Percentiles rank a stretch among this genome's conserved stretches.
Conservation (phyloP, 1,140 invertebrate species). For the Ips nitidus region DNA sequence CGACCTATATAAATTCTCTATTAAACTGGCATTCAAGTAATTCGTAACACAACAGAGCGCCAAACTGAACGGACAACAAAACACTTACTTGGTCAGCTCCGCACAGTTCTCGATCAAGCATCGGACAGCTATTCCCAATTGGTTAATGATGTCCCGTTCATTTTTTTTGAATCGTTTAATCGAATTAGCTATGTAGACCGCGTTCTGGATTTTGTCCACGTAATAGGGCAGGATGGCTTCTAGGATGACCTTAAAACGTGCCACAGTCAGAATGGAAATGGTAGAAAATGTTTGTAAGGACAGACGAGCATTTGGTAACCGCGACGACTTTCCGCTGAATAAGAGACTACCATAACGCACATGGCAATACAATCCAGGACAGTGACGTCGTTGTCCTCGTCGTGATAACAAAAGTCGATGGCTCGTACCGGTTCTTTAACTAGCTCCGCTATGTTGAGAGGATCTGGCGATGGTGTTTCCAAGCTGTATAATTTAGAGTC, state of each 20-base stretch:
- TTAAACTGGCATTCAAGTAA: conserved; percentile 28
- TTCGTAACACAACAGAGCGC: conserved; percentile 29
- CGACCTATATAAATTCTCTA: too few relatives aligned
- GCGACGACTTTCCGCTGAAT: conserved; percentile 91
- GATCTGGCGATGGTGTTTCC: conserved; percentile 91
- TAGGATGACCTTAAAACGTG: conserved; percentile 76
- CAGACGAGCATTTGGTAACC: conserved; percentile 96
- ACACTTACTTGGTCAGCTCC: conserved; percentile 83
- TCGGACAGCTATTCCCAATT: conserved; percentile 91
- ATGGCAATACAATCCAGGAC: conserved; percentile 92
- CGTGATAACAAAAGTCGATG: conserved; percentile 96
- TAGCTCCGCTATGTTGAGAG: conserved; percentile 91
- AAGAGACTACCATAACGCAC: conserved; percentile 97
- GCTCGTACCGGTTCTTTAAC: conserved; percentile 95
- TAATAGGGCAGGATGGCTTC: conserved; percentile 96
- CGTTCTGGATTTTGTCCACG: conserved; percentile 87
- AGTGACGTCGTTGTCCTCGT: conserved; percentile 92
- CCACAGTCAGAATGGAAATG: too few relatives aligned
- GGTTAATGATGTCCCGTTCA: conserved; percentile 93
- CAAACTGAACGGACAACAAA: background rate
- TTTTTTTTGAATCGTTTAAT: conserved; percentile 81
- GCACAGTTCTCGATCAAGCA: conserved; percentile 97
- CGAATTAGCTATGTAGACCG: conserved; percentile 62
- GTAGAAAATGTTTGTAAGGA: background rate
- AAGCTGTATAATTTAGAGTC: conserved; percentile 59